These are phyloP conservation scores for Esox niger DNA, from an alignment of 2,113 vertebrate genomes.

Conservation along the genomic window DNA sequence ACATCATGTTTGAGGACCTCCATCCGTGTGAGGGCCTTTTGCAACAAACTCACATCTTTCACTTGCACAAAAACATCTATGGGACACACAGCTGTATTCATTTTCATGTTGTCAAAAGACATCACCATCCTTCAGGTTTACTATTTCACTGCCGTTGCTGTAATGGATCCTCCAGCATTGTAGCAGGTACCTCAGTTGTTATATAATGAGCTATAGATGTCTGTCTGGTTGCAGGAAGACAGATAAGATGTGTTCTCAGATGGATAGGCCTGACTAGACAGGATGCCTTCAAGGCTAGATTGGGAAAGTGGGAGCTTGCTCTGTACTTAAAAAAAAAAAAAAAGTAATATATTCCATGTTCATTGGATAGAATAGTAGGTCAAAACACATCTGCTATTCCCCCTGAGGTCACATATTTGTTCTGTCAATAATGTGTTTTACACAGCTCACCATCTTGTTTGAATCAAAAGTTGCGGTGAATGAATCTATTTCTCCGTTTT, in stretches of 20 bases:
- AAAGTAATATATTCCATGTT: neutral
- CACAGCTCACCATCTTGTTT: too few relatives aligned
- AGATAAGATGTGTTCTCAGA: neutral
- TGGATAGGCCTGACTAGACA: neutral
- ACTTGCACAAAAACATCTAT: neutral
- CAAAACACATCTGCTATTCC: too few relatives aligned
- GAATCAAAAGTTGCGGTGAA: too few relatives aligned
- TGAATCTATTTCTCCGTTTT: too few relatives aligned
- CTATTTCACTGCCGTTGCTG: neutral
- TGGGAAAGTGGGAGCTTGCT: neutral
- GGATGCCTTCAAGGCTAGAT: neutral
- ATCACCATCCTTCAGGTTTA: neutral
- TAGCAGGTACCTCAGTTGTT: neutral
- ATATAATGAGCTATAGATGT: too few relatives aligned
- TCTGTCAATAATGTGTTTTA: too few relatives aligned
- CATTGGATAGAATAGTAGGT: too few relatives aligned
- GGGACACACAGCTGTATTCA: neutral
- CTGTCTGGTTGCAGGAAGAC: neutral
- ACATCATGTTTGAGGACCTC: neutral
- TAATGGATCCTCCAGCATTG: neutral
- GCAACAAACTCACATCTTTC: neutral
- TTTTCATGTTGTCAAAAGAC: slow-evolving; percentile 2
- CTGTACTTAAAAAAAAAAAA: neutral
- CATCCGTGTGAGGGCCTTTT: neutral
- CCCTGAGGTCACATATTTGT: too few relatives aligned